Percentiles rank a stretch among this genome's conserved stretches.
These are phyloP conservation scores for Cathartes aura DNA, from an alignment of 2,113 vertebrate genomes.

Conservation along the genomic window DNA sequence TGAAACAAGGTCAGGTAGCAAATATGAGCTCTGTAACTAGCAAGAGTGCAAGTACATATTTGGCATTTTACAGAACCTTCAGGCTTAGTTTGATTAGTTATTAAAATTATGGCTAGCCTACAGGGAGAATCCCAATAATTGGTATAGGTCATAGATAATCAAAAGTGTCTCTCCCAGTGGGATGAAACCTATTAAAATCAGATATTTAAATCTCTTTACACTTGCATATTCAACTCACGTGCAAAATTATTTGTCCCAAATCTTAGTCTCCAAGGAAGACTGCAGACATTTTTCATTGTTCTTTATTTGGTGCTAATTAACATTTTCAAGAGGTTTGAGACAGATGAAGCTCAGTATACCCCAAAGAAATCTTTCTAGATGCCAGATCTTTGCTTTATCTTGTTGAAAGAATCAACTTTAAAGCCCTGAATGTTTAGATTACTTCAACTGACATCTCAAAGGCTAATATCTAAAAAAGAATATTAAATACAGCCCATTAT, in stretches of 20 bases:
- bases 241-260: conserved; percentile 71
- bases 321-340: conserved; percentile 69
- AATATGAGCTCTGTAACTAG: conserved; percentile 53
- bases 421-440: conserved; percentile 53
- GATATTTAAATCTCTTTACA: conserved; percentile 88
- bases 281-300: conserved; percentile 70
- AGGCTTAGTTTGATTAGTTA: conserved; percentile 90
- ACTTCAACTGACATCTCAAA: conserved; percentile 35
- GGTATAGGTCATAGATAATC: conserved; percentile 89
- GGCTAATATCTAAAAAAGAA: conserved; percentile 4
- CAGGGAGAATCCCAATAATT: conserved; percentile 88
- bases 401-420: conserved; percentile 52
- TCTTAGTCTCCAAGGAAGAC: conserved; percentile 72
- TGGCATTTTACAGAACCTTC: conserved; percentile 78
- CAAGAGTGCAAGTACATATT: conserved; percentile 61
- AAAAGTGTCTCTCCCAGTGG: conserved; percentile 83
- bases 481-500: background rate
- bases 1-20: conserved; percentile 65
- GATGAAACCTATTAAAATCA: conserved; percentile 87
- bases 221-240: conserved; percentile 67
- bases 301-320: conserved; percentile 79
- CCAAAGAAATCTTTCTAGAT: conserved; percentile 62
- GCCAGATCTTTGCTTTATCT: conserved; percentile 50
- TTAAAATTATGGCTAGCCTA: conserved; percentile 85
- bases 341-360: conserved; percentile 1